Evolutionary conservation across 2,113 vertebrate genomes (phyloP), one percentile per base, ranked within the genome.

Genomic region (Engystomops pustulosus): DNA sequence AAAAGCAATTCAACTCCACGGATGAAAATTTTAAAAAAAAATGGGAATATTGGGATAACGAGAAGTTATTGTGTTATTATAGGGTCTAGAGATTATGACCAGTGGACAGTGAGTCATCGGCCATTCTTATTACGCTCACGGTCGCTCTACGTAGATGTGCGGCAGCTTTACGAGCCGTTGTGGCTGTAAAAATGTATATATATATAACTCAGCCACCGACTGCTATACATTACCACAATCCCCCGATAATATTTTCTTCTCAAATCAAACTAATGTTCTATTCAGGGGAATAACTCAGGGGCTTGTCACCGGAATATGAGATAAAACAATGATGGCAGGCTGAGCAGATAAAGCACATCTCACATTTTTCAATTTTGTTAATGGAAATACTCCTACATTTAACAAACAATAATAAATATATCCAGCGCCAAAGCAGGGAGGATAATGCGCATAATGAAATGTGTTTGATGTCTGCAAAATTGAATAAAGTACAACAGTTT

Each of bases 341-440:
- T 78, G 23, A 41, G 78, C 36, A 84, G 74, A 84, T 78, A 84
- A 84, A 69, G n/a, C 45, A 62, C 82, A 69, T 68, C 74, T 78
- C 47, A 58, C 55, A 84, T 78, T 84, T 78, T 84, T 84, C 74
- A 69, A 84, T 78, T 84, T 84, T 78, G n/a, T 69, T 78, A 84
- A 84, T 78, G 60, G 74, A 84, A 45, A 78, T 53, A 67, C 82
- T 84, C 82, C 82, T 78, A 78, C 82, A 84, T 68, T 84, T 69
- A 36, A 60, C 30, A 69, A 68, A 78, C 32, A 77, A 77, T 77
- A 55, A 84, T 84, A 84, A 55, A 84, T 84, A 69, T 70, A 69
- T 84, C 32, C 62, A 69, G 34, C 47, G 41, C 18, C 6, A 84
- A 84, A 20, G n/a, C 23, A 20, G 34, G 62, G 74, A 78, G 67